Base-by-base conservation (phyloP, 2,113 vertebrate species). In the Burhinus bistriatus region DNA sequence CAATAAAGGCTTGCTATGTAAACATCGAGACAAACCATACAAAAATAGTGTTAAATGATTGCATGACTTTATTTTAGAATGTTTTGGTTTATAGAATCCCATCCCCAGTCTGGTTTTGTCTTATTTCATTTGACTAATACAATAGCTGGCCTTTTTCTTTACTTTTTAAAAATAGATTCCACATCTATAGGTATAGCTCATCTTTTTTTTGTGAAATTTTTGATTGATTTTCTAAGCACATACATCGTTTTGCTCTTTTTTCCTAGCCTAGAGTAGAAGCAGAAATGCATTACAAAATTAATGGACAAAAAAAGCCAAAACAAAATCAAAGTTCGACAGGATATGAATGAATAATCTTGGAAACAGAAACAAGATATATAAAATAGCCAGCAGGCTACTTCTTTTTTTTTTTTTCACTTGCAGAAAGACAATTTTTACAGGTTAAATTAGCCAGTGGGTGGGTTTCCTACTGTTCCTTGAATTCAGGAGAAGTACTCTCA, bases 371-470 rank as follows among this genome's bases (percentile, higher is more conserved):
- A 3, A 87, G 6, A 76, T 59, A 40, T 12, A 79, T 69, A n/a
- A 91, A 96, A 79, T 44, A 93, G 51, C 55, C 68, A 87, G 52
- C 34, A 89, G 34, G 27, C 34, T 82, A 62, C 12, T 45, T 36
- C 29, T 80, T 59, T 38, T 79, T 36, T 58, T 78, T 62, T 61
- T 51, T 64, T n/a, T 23, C 55, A n/a, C 57, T 76, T 54, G 57
- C 73, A 94, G 57, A 84, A 91, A 79, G 73, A 90, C 58, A 90
- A 83, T 58, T 94, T 97, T 94, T 95, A 94, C 72, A 88, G 58
- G 89, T 93, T 91, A 87, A 89, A 85, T 94, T 91, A 92, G 61
- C 25, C 7, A 2, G 34, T 93, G 62, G 70, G 73, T 70, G 81
- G 44, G 34, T 88, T 97, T 95, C 75, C 91, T 93, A 93, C 81